Evolutionary conservation across 2,888 invertebrate species (phyloP).

Genomic region (Drosophila pseudotakahashii): DNA sequence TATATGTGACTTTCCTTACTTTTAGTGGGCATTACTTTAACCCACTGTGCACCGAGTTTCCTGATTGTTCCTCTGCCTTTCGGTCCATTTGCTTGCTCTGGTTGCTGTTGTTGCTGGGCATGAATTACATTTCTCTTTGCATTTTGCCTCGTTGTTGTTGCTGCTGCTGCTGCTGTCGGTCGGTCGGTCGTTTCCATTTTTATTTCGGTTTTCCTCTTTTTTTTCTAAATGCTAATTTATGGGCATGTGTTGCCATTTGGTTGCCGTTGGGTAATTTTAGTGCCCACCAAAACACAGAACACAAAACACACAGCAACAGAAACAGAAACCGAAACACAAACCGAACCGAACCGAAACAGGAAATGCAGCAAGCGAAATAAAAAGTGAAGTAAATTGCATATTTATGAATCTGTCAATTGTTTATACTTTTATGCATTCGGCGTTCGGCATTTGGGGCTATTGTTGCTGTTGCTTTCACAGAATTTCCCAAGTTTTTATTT

Average conservation of each 20-base stretch:
- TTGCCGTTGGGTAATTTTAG: conserved; percentile 80
- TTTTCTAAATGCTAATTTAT: conserved; percentile 78
- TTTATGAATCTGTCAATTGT: conserved; percentile 81
- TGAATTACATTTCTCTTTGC: conserved; percentile 80
- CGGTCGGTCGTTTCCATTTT: conserved; percentile 37
- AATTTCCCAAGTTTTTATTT: conserved; percentile 67
- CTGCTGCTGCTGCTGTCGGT: conserved; percentile 34
- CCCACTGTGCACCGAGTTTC: conserved; percentile 32
- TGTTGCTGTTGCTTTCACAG: conserved; percentile 61
- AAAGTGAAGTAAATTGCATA: conserved; percentile 79
- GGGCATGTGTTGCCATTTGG: conserved; percentile 81
- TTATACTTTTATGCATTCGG: conserved; percentile 65
- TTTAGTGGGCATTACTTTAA: background rate
- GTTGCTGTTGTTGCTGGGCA: conserved; percentile 51
- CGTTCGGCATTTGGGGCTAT: conserved; percentile 50
- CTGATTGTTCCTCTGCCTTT: conserved; percentile 49
- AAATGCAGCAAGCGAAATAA: conserved; percentile 80
- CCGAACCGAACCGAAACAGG: conserved; percentile 72
- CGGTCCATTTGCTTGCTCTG: conserved; percentile 56
- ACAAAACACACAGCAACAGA: conserved; percentile 31
- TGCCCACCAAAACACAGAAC: conserved; percentile 59
- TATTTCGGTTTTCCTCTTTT: conserved; percentile 51
- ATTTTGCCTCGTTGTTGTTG: conserved; percentile 55
- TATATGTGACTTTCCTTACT: background rate
- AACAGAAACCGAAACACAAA: conserved; percentile 25